Percentiles rank a stretch among this genome's conserved stretches.
Conservation (phyloP, 2,888 invertebrate genomes). For the Mythimna albipuncta region DNA sequence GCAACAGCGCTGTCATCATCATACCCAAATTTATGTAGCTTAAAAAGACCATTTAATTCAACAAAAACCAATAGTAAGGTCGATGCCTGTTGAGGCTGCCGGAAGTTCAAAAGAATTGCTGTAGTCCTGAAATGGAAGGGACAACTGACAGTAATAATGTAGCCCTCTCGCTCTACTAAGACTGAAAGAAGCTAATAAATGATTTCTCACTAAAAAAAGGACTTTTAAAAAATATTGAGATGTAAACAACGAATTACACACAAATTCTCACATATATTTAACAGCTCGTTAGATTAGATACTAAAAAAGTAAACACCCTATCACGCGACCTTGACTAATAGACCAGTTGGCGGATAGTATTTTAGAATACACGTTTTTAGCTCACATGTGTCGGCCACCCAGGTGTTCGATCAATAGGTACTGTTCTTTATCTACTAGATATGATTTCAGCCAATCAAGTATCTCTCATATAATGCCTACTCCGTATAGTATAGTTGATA, state of each 20-base stretch:
- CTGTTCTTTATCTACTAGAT: background rate
- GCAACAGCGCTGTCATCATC: no score
- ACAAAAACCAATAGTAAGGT: no score
- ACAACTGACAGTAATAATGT: no score
- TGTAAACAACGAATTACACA: background rate
- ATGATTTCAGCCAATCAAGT: conserved; percentile 1
- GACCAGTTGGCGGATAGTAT: background rate
- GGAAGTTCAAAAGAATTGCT: no score
- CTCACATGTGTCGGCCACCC: background rate
- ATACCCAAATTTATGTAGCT: no score
- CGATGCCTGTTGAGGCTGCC: no score
- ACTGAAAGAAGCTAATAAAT: no score
- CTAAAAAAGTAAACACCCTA: background rate
- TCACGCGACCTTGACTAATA: background rate
- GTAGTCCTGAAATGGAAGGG: no score
- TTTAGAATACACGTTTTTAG: background rate
- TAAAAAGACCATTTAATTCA: no score
- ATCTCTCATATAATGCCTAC: background rate
- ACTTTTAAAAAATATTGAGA: no score
- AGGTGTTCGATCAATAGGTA: background rate
- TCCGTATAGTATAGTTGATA: background rate
- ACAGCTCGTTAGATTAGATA: background rate
- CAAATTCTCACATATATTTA: background rate
- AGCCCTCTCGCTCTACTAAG: no score
- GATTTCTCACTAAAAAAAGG: no score